Base-by-base conservation (phyloP, 2,888 invertebrate species). In the Acanthopleura granulata region DNA sequence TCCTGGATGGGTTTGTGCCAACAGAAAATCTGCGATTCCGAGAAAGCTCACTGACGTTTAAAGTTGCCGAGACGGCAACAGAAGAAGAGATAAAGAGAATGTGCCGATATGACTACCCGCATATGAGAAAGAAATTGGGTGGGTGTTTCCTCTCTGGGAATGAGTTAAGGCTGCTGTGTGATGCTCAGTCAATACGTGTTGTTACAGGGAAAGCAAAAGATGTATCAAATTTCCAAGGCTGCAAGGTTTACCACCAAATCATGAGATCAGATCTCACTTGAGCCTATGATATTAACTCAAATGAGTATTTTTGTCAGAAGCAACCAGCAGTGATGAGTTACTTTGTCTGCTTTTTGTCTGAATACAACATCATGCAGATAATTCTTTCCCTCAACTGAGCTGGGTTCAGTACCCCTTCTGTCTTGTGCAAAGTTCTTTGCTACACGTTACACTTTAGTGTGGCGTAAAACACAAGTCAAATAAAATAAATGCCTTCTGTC, bases 21-120 rank as follows among this genome's bases (percentile, higher is more conserved):
- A 99, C 99, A 22, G 99, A 99, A 92, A 99, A 99, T 91, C 94
- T 99, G 92, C 94, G 99, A 89, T 99, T 99, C 93, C 94, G 99
- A 78, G 98, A 99, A 83, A 96, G 97, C 90, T 97, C 98, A 0
- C 92, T 99, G 72, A 95, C 98, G 18, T 99, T 99, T 91, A 99
- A 99, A 92, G 99, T 99, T 0, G 96, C 99, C 0, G 99, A 99
- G 90, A 97, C 97, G 75, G 97, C 98, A 4, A 96, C 94, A 18
- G 99, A 99, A 91, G 99, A 99, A 92, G 99, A 99, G 92, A 95
- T 98, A 62, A 98, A 98, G 91, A 93, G 98, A 78, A 95, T 97
- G 95, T 96, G 97, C 90, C 96, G 97, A 88, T 99, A 98, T 90
- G 95, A 96, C 83, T 99, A 99, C 91, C 98, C 98, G 18, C 91